Conservation (phyloP, 2,113 vertebrate species). For the Lampris incognitus region DNA sequence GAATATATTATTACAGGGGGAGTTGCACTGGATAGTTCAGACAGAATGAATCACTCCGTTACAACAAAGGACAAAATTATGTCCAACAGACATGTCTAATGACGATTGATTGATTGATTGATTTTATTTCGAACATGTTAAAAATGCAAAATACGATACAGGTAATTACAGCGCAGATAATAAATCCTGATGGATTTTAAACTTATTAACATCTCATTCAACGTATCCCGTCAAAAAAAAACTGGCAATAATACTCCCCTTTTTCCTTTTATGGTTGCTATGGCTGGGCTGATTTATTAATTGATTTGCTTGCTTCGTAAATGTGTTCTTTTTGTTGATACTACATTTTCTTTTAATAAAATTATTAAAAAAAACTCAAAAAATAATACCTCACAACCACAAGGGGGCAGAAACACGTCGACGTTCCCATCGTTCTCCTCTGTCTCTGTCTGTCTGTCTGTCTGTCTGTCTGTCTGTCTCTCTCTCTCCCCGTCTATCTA, state of each 20-base stretch:
- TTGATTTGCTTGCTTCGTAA: too few species aligned
- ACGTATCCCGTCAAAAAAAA: neutral
- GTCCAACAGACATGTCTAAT: too few species aligned
- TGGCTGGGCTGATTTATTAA: too few species aligned
- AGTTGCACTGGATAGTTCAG: too few species aligned
- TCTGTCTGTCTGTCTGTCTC: conserved; percentile 15
- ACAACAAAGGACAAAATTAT: neutral
- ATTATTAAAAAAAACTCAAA: neutral
- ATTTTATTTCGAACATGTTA: neutral
- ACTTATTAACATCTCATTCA: neutral
- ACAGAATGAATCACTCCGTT: neutral
- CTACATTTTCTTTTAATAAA: neutral
- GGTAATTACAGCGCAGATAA: too few species aligned
- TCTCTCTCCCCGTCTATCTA: too few species aligned
- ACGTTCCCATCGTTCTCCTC: neutral
- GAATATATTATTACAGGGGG: neutral
- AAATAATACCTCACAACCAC: conserved; percentile 58
- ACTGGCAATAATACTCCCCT: neutral
- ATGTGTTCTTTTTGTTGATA: too few species aligned
- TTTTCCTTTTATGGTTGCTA: too few species aligned
- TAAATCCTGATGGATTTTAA: neutral
- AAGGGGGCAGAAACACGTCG: conserved; percentile 73
- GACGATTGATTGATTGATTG: neutral
- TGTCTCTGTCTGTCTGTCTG: conserved; percentile 17
- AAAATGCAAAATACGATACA: neutral